Evolutionary conservation across 2,888 invertebrate species (phyloP).

Genomic region (Malthinus seriepunctatus): DNA sequence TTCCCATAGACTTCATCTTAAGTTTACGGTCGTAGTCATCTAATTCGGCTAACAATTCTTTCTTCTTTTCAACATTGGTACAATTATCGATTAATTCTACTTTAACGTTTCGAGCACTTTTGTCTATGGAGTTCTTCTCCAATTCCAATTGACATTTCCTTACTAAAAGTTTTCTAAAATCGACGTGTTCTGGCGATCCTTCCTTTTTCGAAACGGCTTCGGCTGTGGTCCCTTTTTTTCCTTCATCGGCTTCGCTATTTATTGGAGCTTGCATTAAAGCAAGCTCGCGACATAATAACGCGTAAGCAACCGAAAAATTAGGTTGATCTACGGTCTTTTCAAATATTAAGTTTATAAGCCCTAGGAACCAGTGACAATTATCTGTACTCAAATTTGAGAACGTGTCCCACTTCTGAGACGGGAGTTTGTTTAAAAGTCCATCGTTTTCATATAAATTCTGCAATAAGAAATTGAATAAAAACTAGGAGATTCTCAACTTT

Average conservation of each 20-base stretch:
- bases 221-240: neutral
- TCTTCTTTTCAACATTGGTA: constrained; percentile 68
- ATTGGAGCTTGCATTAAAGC: constrained; percentile 62
- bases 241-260: neutral
- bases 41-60: constrained; percentile 69
- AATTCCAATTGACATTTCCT: constrained; percentile 90
- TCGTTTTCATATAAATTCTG: constrained; percentile 78
- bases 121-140: constrained; percentile 78
- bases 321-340: constrained; percentile 96
- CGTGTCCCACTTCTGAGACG: constrained; percentile 90
- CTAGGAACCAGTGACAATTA: constrained; percentile 75
- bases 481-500: too few relatives aligned
- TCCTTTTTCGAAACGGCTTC: constrained; percentile 25
- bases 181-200: constrained; percentile 52
- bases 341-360: constrained; percentile 88
- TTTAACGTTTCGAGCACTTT: constrained; percentile 57
- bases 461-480: constrained; percentile 32
- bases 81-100: constrained; percentile 61
- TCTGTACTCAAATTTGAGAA: constrained; percentile 79
- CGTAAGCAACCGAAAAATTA: constrained; percentile 90
- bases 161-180: constrained; percentile 79
- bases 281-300: constrained; percentile 79
- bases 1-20: constrained; percentile 85
- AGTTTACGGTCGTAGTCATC: constrained; percentile 78
- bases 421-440: constrained; percentile 90